These are phyloP conservation scores for Pogonomyrmex barbatus DNA, from an alignment of 1,140 invertebrate genomes.

Conservation along the genomic window DNA sequence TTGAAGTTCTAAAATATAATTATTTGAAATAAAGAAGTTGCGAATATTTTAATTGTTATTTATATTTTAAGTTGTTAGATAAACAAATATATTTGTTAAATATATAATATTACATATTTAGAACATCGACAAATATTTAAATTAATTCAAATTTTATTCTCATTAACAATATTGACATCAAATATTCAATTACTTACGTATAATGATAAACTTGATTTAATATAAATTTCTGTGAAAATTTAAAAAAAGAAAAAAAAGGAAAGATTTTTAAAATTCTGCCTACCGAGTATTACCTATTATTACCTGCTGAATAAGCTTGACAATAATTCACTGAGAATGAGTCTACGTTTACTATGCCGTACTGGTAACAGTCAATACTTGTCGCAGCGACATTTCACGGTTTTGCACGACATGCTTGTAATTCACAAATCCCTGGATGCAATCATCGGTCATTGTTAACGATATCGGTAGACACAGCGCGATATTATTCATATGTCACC, in stretches of 20 bases:
- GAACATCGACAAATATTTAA: not conserved
- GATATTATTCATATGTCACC: not conserved
- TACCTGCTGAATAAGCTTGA: not conserved
- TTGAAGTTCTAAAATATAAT: not conserved
- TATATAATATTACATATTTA: not conserved
- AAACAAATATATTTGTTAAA: not conserved
- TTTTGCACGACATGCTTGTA: constrained; percentile 9
- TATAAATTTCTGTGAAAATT: too few species aligned
- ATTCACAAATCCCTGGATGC: constrained; percentile 7
- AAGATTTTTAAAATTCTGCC: too few species aligned
- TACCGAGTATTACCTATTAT: too few species aligned
- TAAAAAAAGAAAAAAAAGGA: too few species aligned
- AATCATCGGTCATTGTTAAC: constrained; percentile 30
- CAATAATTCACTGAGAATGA: not conserved
- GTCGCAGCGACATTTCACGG: not conserved
- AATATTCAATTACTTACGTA: not conserved
- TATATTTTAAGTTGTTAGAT: not conserved
- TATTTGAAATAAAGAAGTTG: not conserved
- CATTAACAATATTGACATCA: not conserved
- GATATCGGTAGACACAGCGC: not conserved
- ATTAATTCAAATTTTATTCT: not conserved
- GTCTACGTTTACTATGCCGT: not conserved
- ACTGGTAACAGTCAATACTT: not conserved
- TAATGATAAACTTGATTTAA: constrained; percentile 1
- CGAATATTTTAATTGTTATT: not conserved